Conservation (phyloP, 2,113 vertebrate species). For the Dasyprocta punctata region DNA sequence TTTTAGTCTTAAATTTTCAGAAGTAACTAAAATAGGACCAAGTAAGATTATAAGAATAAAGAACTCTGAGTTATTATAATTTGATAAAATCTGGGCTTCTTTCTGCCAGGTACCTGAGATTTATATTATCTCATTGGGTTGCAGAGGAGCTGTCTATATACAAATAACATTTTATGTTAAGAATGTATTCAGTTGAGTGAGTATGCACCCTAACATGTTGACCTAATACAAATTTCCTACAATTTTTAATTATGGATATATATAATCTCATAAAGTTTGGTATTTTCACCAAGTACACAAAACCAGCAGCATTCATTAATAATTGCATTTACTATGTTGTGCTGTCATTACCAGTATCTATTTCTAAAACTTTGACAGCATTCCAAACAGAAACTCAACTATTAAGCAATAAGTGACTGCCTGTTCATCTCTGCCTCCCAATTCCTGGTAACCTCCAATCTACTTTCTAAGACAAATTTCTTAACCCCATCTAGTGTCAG, state of each 20-base stretch:
- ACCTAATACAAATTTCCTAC: neutral
- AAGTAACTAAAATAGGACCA: neutral
- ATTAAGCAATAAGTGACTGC: neutral
- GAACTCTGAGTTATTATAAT: neutral
- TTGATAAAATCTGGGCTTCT: neutral
- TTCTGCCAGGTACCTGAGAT: neutral
- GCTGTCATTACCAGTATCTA: neutral
- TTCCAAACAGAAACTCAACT: neutral
- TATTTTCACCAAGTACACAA: neutral
- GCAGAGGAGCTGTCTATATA: neutral
- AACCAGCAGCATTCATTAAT: neutral
- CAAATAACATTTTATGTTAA: neutral
- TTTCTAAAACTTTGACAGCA: neutral
- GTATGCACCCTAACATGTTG: neutral
- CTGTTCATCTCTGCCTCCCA: neutral
- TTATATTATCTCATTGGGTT: neutral
- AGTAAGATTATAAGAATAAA: neutral
- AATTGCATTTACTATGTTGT: neutral
- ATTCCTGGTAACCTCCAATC: neutral
- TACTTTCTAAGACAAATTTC: neutral
- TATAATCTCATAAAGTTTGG: neutral
- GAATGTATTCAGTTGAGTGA: neutral
- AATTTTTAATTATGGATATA: neutral
- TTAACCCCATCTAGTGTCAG: neutral
- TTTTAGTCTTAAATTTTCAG: neutral